Evolutionary conservation across 2,113 vertebrate genomes (phyloP), one percentile per base, ranked within the genome.

Genomic region (Callospermophilus lateralis): DNA sequence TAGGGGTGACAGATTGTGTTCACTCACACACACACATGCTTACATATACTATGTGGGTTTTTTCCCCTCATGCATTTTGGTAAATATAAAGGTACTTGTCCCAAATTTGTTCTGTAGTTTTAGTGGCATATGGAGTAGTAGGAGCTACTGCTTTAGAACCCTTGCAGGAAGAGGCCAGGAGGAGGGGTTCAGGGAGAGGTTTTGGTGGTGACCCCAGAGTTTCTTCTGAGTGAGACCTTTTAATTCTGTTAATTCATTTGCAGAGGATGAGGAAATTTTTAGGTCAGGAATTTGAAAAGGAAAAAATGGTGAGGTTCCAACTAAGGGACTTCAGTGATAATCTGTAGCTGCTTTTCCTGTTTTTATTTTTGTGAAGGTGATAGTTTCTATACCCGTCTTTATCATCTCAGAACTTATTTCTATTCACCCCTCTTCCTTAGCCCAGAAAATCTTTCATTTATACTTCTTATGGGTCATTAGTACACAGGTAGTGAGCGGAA

Each of bases 231-330:
- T 12, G 37, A 91, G 32, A 17, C 72, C 39, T 83, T 19, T 77
- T 26, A 12, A n/a, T 45, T n/a, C 55, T 76, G 7, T 86, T 58
- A 81, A 30, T 61, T 68, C 70, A 17, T 65, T 19, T 94, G 34
- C 22, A 73, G 61, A 42, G 26, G 10, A 74, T 19, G 48, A 17
- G 70, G 30, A 45, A 30, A 42, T 10, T 45, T 48, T 24, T 83
- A 86, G 84, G 89, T 70, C 34, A 61, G 53, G 34, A 55, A n/a
- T 90, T 87, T 93, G 42, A 76, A 84, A 92, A 70, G 58, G 42
- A 51, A 51, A 55, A 39, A 84, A 37, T 3, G 22, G 42, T 78
- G 55, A 83, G n/a, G 32, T 53, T 76, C 79, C 84, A 30, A 53
- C 28, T 20, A 32, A 37, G 28, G 61, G 37, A 80, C 22, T 20